Evolutionary conservation across 2,888 invertebrate genomes (phyloP), one percentile per base, ranked within the genome.

Genomic region (Scelioninae gen. 2): DNA sequence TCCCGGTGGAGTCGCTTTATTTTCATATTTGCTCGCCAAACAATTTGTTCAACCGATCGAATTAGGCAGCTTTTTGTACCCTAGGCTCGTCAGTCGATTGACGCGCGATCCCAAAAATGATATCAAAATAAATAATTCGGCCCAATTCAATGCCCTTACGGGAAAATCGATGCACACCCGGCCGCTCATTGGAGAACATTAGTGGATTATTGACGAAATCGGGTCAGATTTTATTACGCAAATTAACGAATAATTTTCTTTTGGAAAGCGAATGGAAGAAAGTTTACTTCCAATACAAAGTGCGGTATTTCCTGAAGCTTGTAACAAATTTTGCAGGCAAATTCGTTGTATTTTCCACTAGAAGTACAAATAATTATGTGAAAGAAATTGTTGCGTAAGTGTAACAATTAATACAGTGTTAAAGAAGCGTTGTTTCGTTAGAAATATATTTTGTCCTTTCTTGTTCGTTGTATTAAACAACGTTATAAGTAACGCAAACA

Each of bases 1-100:
- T 18, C 31, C 37, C 41, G 6, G 13, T 28, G 31, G 35, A 45
- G 37, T 15, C 15, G 16, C 43, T 52, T 68, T 60, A 53, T 69
- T 69, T 60, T 53, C 53, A 69, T 53, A 45, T 58, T 58, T 43
- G 31, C 33, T 58, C 19, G 53, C 18, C 60, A 61, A 53, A 61
- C 60, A 68, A 45, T 43, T 58, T 31, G 55, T 48, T 11, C 37
- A 16, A 18, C 18, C 58, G 43, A 60, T 43, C 57, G 58, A 68
- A 58, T 68, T 58, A 58, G 35, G 48, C 28, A 41, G 28, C 19
- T 39, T 55, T 64, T 53, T 64, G 16, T 37, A 28, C 10, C 16
- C 28, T 28, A 15, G 19, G 5, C 15, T 58, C 25, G 35, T 41
- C 58, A 22, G 19, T 2, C 45, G 18, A 13, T 45, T n/a, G 28